Evolutionary conservation across 2,797 vertebrate genomes (phyloP).

Genomic region (Pelobates cultripes): DNA sequence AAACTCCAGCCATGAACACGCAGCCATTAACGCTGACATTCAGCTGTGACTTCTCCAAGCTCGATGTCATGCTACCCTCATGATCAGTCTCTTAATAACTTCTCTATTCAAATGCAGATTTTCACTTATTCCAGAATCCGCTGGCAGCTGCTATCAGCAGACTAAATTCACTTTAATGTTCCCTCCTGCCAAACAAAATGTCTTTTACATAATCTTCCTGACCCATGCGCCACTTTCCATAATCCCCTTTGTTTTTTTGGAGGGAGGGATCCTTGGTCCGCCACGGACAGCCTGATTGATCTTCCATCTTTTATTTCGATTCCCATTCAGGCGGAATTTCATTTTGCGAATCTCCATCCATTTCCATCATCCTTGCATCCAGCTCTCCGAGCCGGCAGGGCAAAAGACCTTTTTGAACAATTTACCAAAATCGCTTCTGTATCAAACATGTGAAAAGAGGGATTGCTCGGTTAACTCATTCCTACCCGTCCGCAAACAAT

Average conservation of each 20-base stretch:
- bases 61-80: neutral
- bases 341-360: no score
- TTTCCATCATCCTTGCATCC: no score
- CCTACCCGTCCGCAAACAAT: no score
- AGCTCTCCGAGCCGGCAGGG: no score
- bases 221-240: constrained; percentile 28
- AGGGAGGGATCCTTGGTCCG: neutral
- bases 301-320: neutral
- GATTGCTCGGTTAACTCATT: no score
- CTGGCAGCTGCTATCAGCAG: neutral
- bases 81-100: constrained; percentile 6
- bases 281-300: neutral
- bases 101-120: constrained; percentile 45
- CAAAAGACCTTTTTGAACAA: no score
- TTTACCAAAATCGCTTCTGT: no score
- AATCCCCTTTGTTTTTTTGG: constrained; percentile 29
- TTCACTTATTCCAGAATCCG: neutral
- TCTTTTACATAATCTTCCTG: constrained; percentile 2
- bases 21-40: neutral
- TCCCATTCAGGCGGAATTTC: no score
- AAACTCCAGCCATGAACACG: neutral
- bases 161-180: constrained; percentile 28
- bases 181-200: neutral
- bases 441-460: no score
- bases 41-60: neutral